Evolutionary conservation across 2,113 vertebrate species (phyloP).

Genomic region (Anolis sagrei): DNA sequence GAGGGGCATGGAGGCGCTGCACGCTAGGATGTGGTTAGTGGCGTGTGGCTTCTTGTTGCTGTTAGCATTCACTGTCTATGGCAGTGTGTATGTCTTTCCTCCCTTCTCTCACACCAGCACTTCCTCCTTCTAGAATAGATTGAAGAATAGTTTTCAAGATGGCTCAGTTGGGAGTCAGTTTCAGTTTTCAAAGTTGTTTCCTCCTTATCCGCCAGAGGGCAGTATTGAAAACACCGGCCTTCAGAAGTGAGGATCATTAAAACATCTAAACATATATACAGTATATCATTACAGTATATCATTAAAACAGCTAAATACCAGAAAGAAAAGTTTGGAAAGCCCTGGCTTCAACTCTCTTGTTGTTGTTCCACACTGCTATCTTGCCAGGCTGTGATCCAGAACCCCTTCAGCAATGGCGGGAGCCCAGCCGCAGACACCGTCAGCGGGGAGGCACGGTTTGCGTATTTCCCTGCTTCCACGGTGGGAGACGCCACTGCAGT

Average conservation of each 20-base stretch:
- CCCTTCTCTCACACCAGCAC: background rate
- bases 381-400: slow-evolving; percentile 89
- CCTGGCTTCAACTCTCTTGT: background rate
- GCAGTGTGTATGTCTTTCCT: background rate
- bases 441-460: slow-evolving; percentile 87
- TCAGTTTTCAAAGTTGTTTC: background rate
- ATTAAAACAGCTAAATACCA: too few relatives aligned
- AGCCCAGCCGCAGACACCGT: slow-evolving; percentile 84
- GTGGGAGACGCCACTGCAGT: slow-evolving; percentile 88
- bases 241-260: too few relatives aligned
- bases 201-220: slow-evolving; percentile 2
- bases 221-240: background rate
- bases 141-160: too few relatives aligned
- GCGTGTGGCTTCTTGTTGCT: background rate
- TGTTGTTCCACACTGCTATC: background rate
- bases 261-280: too few relatives aligned
- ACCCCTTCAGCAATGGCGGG: slow-evolving; percentile 90
- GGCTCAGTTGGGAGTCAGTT: background rate
- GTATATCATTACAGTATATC: too few relatives aligned
- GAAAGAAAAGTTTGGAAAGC: too few relatives aligned
- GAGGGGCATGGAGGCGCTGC: too few relatives aligned
- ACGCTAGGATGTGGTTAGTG: too few relatives aligned
- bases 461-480: slow-evolving; percentile 86
- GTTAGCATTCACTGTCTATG: background rate
- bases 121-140: too few relatives aligned